Evolutionary conservation across 1,140 invertebrate genomes (phyloP).

Genomic region (Manduca sexta): DNA sequence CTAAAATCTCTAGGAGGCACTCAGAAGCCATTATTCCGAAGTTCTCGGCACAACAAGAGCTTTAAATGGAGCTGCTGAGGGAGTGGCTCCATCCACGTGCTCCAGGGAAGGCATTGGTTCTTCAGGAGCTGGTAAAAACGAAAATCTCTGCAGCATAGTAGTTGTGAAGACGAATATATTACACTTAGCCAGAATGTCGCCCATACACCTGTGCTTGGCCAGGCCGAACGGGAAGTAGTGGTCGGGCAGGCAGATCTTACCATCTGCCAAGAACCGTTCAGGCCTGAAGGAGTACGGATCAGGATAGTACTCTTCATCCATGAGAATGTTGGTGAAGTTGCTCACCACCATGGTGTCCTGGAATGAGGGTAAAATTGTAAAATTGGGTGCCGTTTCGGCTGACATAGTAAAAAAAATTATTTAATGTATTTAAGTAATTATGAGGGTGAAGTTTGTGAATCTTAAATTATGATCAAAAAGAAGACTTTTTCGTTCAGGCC

Average conservation of each 20-base stretch:
- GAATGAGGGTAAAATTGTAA: constrained; percentile 21
- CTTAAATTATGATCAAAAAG: too few species aligned
- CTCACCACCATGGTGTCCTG: constrained; percentile 88
- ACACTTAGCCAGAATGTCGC: constrained; percentile 73
- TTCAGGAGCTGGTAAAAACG: constrained; percentile 77
- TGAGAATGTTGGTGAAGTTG: constrained; percentile 85
- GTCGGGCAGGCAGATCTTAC: constrained; percentile 79
- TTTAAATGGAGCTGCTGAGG: constrained; percentile 80
- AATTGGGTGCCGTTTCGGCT: too few species aligned
- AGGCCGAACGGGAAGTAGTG: constrained; percentile 85
- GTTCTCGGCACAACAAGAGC: constrained; percentile 76
- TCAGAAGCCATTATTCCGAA: background rate
- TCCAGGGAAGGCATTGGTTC: constrained; percentile 77
- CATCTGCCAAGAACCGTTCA: constrained; percentile 82
- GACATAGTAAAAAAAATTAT: too few species aligned
- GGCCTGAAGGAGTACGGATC: constrained; percentile 85
- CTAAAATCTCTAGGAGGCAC: too few species aligned
- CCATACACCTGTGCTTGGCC: constrained; percentile 78
- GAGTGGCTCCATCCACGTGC: constrained; percentile 82
- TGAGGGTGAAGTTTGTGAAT: too few species aligned
- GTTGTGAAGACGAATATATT: constrained; percentile 90
- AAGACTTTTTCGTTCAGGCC: too few species aligned
- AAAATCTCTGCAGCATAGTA: constrained; percentile 85
- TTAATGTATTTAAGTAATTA: too few species aligned
- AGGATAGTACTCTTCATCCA: constrained; percentile 80